Conservation (phyloP, 2,888 invertebrate species). For the Trypoxylon attenuatum region DNA sequence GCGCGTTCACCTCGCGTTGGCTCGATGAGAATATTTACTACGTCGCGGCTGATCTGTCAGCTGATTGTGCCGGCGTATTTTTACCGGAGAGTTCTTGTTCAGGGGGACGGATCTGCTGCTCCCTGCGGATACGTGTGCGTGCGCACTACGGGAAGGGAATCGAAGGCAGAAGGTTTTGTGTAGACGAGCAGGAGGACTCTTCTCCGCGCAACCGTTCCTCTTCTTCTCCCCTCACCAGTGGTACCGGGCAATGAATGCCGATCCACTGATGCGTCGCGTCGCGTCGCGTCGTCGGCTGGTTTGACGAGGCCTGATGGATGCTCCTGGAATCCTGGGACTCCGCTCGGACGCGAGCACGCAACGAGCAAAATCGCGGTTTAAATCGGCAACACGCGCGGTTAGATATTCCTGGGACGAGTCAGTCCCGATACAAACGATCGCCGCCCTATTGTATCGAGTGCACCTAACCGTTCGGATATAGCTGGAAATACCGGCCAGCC, state of each 20-base stretch:
- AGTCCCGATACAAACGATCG: conserved; percentile 62
- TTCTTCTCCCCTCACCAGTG: conserved; percentile 16
- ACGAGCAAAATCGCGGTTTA: conserved; percentile 72
- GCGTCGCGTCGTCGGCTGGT: conserved; percentile 72
- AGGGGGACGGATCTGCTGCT: conserved; percentile 45
- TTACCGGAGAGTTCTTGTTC: conserved; percentile 54
- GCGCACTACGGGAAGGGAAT: conserved; percentile 32
- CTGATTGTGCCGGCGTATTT: conserved; percentile 64
- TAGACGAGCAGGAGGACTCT: conserved; percentile 31
- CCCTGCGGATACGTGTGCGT: conserved; percentile 27
- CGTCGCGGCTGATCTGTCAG: conserved; percentile 65
- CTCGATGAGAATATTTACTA: conserved; percentile 65
- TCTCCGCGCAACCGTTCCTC: conserved; percentile 26
- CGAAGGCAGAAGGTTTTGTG: conserved; percentile 41
- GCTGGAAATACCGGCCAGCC: conserved; percentile 49
- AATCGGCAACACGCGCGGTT: conserved; percentile 66
- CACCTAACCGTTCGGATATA: conserved; percentile 45
- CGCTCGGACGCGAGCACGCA: conserved; percentile 62
- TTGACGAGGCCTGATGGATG: conserved; percentile 75
- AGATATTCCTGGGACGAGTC: conserved; percentile 51
- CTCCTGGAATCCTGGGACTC: conserved; percentile 68
- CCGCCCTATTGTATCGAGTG: conserved; percentile 63
- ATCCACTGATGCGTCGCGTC: conserved; percentile 71
- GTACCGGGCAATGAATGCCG: conserved; percentile 68
- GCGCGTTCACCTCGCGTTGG: conserved; percentile 27